These are phyloP conservation scores for Polietes domitor DNA, from an alignment of 2,888 invertebrate genomes.

Conservation along the genomic window DNA sequence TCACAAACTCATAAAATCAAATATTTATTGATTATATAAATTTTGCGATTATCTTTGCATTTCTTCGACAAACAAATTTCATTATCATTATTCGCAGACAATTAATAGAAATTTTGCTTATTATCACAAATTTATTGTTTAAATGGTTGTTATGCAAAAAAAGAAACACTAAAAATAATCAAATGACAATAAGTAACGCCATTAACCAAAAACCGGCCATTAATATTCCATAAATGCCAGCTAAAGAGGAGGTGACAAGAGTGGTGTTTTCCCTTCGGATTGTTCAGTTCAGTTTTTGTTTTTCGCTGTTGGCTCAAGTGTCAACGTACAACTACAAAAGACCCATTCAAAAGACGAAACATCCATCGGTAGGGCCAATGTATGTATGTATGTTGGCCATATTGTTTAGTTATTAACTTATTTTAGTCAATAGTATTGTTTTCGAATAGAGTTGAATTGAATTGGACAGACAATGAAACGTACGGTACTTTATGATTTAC, in stretches of 20 bases:
- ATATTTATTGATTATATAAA: not conserved
- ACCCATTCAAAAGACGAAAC: not conserved
- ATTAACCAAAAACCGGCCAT: not conserved
- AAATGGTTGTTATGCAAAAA: not conserved
- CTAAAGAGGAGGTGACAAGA: not conserved
- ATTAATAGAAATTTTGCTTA: not conserved
- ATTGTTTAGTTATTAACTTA: constrained; percentile 41
- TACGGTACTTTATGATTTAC: constrained; percentile 48
- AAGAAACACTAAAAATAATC: not conserved
- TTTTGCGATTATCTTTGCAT: not conserved
- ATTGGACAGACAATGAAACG: constrained; percentile 21
- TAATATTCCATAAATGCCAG: not conserved
- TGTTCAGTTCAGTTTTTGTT: not conserved
- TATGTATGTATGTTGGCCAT: not conserved
- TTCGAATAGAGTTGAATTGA: constrained; percentile 16
- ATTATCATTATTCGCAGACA: not conserved
- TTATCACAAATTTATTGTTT: not conserved
- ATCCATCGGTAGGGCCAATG: not conserved
- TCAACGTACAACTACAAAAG: constrained; percentile 49
- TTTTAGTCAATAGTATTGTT: constrained; percentile 38
- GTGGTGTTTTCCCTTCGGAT: not conserved
- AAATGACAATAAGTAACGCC: not conserved
- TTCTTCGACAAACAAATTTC: not conserved
- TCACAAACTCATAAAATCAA: not conserved
- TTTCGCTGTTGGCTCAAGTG: constrained; percentile 15